Evolutionary conservation across 2,113 vertebrate genomes (phyloP).

Genomic region (Proteles cristata): DNA sequence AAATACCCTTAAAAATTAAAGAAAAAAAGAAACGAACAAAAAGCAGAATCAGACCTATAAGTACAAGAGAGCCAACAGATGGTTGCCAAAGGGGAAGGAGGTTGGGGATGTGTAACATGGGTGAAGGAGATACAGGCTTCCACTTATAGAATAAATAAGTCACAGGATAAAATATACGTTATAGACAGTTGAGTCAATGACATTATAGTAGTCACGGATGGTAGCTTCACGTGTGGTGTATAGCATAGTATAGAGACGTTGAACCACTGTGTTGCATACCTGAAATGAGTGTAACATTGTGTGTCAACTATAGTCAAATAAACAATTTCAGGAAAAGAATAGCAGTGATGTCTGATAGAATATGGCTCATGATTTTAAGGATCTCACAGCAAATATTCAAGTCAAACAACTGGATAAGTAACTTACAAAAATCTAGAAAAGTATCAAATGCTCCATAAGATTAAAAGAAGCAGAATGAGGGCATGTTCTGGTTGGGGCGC

Average conservation of each 20-base stretch:
- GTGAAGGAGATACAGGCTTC: not conserved
- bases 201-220: not conserved
- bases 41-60: not conserved
- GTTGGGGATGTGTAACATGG: not conserved
- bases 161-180: not conserved
- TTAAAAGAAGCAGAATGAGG: not conserved
- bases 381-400: not conserved
- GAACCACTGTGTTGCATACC: not conserved
- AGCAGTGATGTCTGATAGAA: not conserved
- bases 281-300: not conserved
- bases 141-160: not conserved
- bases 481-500: not conserved
- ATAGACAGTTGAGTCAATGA: not conserved
- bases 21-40: not conserved
- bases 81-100: not conserved
- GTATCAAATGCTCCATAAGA: not conserved
- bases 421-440: not conserved
- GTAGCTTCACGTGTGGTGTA: not conserved
- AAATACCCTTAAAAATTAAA: too few species aligned
- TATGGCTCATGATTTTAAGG: not conserved
- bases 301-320: not conserved
- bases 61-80: not conserved
- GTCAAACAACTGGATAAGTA: not conserved
- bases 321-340: not conserved
- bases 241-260: not conserved